Percentiles rank a stretch among this genome's conserved stretches.
Evolutionary conservation across 2,113 vertebrate species (phyloP).

Genomic region (Candoia aspera): DNA sequence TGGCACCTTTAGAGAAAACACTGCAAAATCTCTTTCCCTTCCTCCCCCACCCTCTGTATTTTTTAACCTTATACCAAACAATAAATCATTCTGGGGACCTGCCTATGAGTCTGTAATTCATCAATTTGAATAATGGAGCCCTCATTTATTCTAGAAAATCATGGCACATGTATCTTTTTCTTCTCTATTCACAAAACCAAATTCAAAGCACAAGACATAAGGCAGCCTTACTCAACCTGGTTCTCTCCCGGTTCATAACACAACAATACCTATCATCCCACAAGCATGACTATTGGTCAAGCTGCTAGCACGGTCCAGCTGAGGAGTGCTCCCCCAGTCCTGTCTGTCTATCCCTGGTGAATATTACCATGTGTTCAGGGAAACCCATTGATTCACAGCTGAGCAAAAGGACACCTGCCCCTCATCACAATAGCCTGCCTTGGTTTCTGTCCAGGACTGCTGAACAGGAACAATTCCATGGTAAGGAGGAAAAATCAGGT

Average conservation of each 20-base stretch:
- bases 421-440: background rate
- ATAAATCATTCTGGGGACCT: background rate
- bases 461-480: background rate
- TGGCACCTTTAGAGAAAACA: background rate
- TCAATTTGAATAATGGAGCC: background rate
- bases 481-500: background rate
- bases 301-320: background rate
- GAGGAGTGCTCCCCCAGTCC: background rate
- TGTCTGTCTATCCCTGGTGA: background rate
- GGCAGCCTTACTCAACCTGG: background rate
- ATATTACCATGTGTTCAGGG: background rate
- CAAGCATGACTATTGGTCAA: background rate
- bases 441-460: background rate
- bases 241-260: background rate
- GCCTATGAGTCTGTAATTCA: background rate
- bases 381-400: background rate
- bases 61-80: background rate
- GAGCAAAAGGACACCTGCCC: background rate
- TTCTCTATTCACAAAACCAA: background rate
- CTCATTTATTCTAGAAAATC: background rate
- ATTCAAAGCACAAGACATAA: background rate
- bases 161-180: background rate
- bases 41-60: no score
- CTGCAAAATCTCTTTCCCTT: background rate
- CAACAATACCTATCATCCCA: background rate